Evolutionary conservation across 2,888 invertebrate genomes (phyloP), one percentile per base, ranked within the genome.

Genomic region (Alcis repandata): DNA sequence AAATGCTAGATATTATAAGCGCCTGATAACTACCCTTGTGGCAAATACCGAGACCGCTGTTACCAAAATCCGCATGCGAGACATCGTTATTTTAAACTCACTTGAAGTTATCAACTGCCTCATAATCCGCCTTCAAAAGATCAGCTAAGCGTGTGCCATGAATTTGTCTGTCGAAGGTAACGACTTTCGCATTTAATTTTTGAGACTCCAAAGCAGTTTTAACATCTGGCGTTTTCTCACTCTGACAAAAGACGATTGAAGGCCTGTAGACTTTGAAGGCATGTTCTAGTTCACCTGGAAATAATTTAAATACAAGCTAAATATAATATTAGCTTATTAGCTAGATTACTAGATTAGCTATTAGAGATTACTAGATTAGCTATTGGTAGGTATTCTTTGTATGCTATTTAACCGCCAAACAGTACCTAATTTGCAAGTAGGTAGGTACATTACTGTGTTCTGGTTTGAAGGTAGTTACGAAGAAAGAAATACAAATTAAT

Each of bases 191-290:
- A 6, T 79, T 71, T 19, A 79, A 59, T 0, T 77, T 71, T 7
- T 77, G 40, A 4, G 70, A 67, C 11, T 77, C 76, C 0, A 88
- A 56, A 0, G 83, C 82, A 8, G 76, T 41, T 59, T 78, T 73
- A 0, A 86, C 75, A 0, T 74, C 76, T 1, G 65, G 48, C 0
- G 79, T 77, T 32, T 78, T 84, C n/a, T 79, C 79, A 52, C 75
- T 80, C 53, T 86, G 84, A 49, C 87, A 86, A 70, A 88, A 83
- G 27, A 88, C 72, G 19, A 85, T 67, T 57, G 82, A 84, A 0
- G 87, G 86, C 17, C 63, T 72, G 40, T 76, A 70, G 6, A 73
- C 69, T 6, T 68, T 72, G 38, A 87, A 82, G 4, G 77, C 74
- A 0, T 71, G 63, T 53, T 72, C 68, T 0, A 87, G 73, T 68